Evolutionary conservation across 2,797 vertebrate genomes (phyloP), one percentile per base, ranked within the genome.

Genomic region (Merluccius polli): DNA sequence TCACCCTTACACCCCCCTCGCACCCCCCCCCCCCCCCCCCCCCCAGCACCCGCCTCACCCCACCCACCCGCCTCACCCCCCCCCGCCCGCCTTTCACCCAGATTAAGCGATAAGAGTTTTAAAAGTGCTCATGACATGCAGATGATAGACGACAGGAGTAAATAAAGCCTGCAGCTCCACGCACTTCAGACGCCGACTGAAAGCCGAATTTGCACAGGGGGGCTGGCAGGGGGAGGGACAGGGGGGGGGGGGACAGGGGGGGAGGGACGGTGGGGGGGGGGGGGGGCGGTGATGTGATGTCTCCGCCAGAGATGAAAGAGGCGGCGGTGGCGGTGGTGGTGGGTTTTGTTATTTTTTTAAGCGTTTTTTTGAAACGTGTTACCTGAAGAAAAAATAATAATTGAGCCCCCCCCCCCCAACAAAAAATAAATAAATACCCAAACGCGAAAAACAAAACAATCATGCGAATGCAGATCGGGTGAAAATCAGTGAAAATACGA

Each of bases 51-150:
- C 33, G 8, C 33, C 3, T 86, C 12, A 3, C 12, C 44, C 18
- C 11, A 48, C 18, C 18, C 18, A 2, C 18, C 44, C n/a, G n/a
- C n/a, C 3, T 15, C 18, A 13, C n/a, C 16, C 2, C 16, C 52
- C 12, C 52, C n/a, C 2, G 8, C 16, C 5, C 52, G 8, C 65
- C 29, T 8, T 68, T 27, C 65, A 12, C 65, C 11, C 70, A 75
- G 85, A 87, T 87, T 77, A 87, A 86, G 75, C 31, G 78, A 87
- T 89, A 79, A 71, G 79, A 85, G 76, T 85, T 89, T 84, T 73
- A 84, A 89, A 87, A 82, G 52, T 59, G 52, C 52, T 87, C 84
- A 75, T 89, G 84, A 87, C 76, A 70, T 74, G 77, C 24, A 48
- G 80, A 84, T 82, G 86, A 89, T 84, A 82, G 83, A 83, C 33